Base-by-base conservation (phyloP, 2,888 invertebrate species). In the Liposcelis brunnea region DNA sequence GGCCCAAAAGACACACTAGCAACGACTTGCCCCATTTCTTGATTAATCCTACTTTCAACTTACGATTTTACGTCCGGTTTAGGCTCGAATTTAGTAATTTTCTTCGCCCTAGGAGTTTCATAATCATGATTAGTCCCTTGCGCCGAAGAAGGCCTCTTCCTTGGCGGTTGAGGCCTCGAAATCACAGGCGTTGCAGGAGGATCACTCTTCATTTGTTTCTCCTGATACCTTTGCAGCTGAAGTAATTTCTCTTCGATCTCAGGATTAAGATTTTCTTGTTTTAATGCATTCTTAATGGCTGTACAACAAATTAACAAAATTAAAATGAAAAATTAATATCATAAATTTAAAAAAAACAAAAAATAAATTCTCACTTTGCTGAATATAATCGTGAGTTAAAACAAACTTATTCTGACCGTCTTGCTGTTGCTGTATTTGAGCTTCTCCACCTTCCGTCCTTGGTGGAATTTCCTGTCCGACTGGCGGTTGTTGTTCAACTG, bases 361-460 rank as follows among this genome's bases (percentile, higher is more conserved):
- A n/a, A n/a, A n/a, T n/a, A n/a, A n/a, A n/a, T n/a, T n/a, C 80
- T 76, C 71, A 86, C 90, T 89, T 74, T 91, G 89, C 61, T 90
- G 89, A 54, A 91, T 87, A 59, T 90, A 90, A 64, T 89, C 87
- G 45, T 87, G 84, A 11, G 90, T 90, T 49, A 91, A 73, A 53
- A 87, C 80, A 66, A 90, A 90, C 65, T 84, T 75, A 56, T 72
- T 69, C 33, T 61, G 54, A 44, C 58, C 54, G 48, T 64, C 61
- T 42, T 14, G 49, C 46, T n/a, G 49, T 45, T 2, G 42, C n/a
- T 4, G 26, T 26, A 8, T 26, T 6, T 26, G 5, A 4, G 26
- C 8, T 26, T n/a, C n/a, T n/a, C n/a, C n/a, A n/a, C 26, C 26
- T 26, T 26, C 26, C 26, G 26, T 26, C 8, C 8, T 26, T 8